These are phyloP conservation scores for Tineola bisselliella DNA, from an alignment of 2,888 invertebrate species.

Conservation along the genomic window DNA sequence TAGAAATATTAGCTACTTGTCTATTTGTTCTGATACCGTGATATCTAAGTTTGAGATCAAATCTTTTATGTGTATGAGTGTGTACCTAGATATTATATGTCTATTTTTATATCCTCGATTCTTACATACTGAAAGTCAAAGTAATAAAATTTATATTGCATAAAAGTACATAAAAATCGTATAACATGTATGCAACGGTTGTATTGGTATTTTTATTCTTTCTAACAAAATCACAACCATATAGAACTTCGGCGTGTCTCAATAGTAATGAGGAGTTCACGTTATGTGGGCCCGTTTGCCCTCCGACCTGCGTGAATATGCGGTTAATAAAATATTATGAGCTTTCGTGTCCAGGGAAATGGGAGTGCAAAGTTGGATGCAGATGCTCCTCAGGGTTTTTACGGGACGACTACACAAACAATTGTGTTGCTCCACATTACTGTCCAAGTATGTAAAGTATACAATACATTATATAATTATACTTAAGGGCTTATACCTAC, in stretches of 20 bases:
- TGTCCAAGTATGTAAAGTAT: constrained; percentile 39
- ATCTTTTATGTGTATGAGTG: too few relatives aligned
- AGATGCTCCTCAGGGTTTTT: constrained; percentile 46
- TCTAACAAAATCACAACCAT: constrained; percentile 18
- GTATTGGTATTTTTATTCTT: neutral
- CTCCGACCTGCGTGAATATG: constrained; percentile 51
- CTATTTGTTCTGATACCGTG: too few relatives aligned
- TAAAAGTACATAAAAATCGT: neutral
- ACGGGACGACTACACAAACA: constrained; percentile 43
- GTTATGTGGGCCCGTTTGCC: constrained; percentile 49
- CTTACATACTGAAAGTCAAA: too few relatives aligned
- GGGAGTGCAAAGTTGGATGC: constrained; percentile 52
- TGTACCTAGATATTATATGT: too few relatives aligned
- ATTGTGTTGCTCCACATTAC: constrained; percentile 38
- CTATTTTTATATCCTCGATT: too few relatives aligned
- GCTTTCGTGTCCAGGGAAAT: constrained; percentile 32
- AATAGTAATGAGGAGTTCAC: constrained; percentile 43
- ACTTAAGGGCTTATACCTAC: too few relatives aligned
- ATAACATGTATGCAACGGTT: neutral
- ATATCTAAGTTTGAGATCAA: too few relatives aligned
- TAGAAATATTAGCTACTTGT: too few relatives aligned
- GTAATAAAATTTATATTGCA: neutral
- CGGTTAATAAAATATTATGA: constrained; percentile 24
- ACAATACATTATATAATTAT: neutral
- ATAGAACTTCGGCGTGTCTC: constrained; percentile 39